Percentiles rank a stretch among this genome's conserved stretches.
Evolutionary conservation across 1,140 invertebrate species (phyloP).

Genomic region (Calliopsis andreniformis): DNA sequence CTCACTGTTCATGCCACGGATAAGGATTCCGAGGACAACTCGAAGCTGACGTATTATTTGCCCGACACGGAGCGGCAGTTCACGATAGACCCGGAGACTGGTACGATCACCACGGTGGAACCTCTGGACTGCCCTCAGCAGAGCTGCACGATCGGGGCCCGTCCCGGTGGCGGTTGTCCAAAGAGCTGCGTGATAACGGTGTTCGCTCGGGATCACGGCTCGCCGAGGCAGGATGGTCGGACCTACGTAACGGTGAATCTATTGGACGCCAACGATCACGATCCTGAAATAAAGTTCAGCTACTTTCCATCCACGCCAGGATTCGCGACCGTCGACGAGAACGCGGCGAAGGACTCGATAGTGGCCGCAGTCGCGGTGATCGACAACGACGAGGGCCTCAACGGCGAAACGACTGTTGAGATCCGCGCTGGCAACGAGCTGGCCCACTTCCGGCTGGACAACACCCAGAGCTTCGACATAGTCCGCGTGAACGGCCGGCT

Average conservation of each 20-base stretch:
- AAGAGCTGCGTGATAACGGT: slow-evolving; percentile 97
- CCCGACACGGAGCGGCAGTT: slow-evolving; percentile 93
- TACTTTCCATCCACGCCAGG: slow-evolving; percentile 92
- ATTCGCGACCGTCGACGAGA: slow-evolving; percentile 96
- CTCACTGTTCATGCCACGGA: slow-evolving; percentile 95
- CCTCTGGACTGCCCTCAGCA: slow-evolving; percentile 89
- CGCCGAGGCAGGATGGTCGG: slow-evolving; percentile 93
- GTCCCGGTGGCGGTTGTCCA: slow-evolving; percentile 85
- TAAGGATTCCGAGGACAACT: slow-evolving; percentile 94
- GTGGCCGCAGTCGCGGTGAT: slow-evolving; percentile 96
- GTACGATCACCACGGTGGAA: slow-evolving; percentile 91
- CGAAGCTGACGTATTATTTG: slow-evolving; percentile 94
- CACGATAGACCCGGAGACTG: slow-evolving; percentile 93
- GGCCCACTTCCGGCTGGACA: slow-evolving; percentile 93
- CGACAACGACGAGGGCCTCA: slow-evolving; percentile 94
- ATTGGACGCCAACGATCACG: slow-evolving; percentile 96
- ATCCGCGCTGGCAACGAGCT: slow-evolving; percentile 95
- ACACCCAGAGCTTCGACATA: slow-evolving; percentile 92
- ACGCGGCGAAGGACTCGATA: slow-evolving; percentile 92
- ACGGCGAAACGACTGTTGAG: slow-evolving; percentile 92
- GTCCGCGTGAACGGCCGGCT: slow-evolving; percentile 95
- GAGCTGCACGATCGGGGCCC: slow-evolving; percentile 81
- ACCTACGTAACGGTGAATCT: slow-evolving; percentile 97
- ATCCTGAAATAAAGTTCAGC: slow-evolving; percentile 94
- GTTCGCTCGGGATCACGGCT: slow-evolving; percentile 95